Evolutionary conservation across 2,888 invertebrate species (phyloP).

Genomic region (Oxystoma pomonae): DNA sequence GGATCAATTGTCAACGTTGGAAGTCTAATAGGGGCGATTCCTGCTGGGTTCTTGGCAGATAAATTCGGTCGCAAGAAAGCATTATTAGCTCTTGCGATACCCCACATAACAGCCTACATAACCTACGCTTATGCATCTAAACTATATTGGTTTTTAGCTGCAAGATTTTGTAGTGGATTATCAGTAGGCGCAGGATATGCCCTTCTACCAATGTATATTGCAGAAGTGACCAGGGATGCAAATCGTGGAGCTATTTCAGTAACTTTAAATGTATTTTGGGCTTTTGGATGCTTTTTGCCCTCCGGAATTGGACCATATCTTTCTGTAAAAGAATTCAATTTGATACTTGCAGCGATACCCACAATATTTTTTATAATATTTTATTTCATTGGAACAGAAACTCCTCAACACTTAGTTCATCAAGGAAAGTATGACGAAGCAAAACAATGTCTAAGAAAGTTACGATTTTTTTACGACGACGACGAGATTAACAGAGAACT

Average conservation of each 20-base stretch:
- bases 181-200: constrained; percentile 65
- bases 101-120: constrained; percentile 38
- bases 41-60: constrained; percentile 62
- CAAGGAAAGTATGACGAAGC: constrained; percentile 60
- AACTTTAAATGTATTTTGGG: constrained; percentile 69
- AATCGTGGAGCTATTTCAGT: constrained; percentile 64
- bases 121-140: constrained; percentile 26
- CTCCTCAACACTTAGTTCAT: constrained; percentile 64
- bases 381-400: constrained; percentile 63
- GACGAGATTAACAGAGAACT: constrained; percentile 56
- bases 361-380: constrained; percentile 54
- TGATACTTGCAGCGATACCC: constrained; percentile 46
- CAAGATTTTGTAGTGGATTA: constrained; percentile 53
- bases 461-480: constrained; percentile 63
- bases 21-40: constrained; percentile 59
- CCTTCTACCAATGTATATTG: constrained; percentile 79
- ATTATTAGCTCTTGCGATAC: constrained; percentile 52
- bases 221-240: constrained; percentile 74
- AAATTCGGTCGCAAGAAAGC: constrained; percentile 64
- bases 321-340: constrained; percentile 58
- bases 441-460: constrained; percentile 56
- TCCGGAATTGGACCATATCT: constrained; percentile 68
- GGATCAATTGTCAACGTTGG: constrained; percentile 50
- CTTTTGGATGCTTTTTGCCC: constrained; percentile 61
- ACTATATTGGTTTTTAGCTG: constrained; percentile 37